These are phyloP conservation scores for Capreolus pygargus DNA, from an alignment of 2,113 vertebrate genomes.

Conservation along the genomic window DNA sequence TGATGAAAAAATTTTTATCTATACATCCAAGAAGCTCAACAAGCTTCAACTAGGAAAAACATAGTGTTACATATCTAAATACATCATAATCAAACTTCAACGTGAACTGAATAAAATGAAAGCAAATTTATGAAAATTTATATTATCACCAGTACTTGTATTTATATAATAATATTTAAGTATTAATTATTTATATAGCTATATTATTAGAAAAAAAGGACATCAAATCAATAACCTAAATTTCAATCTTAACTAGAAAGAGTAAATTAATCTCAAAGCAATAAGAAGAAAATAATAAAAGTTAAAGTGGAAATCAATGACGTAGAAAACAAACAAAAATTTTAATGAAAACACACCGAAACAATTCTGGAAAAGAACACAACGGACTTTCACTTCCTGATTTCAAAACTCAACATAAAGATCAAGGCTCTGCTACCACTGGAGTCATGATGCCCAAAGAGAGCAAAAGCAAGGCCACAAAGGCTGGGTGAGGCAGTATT, in stretches of 20 bases:
- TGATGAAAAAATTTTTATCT: neutral
- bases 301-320: neutral
- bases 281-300: neutral
- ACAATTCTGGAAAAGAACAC: neutral
- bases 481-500: conserved; percentile 89
- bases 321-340: neutral
- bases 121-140: neutral
- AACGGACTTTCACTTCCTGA: neutral
- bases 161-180: neutral
- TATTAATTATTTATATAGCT: neutral
- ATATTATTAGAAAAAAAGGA: neutral
- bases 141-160: neutral
- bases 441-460: conserved; percentile 34
- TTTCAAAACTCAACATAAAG: neutral
- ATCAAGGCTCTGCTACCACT: neutral
- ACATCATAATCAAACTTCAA: neutral
- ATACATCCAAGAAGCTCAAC: neutral
- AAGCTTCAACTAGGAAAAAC: neutral
- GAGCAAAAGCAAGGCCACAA: conserved; percentile 91
- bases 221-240: neutral
- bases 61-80: neutral
- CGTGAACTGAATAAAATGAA: neutral
- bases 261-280: neutral
- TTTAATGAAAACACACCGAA: neutral
- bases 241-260: neutral